Base-by-base conservation (phyloP, 2,113 vertebrate genomes). In the Halichoeres trimaculatus region DNA sequence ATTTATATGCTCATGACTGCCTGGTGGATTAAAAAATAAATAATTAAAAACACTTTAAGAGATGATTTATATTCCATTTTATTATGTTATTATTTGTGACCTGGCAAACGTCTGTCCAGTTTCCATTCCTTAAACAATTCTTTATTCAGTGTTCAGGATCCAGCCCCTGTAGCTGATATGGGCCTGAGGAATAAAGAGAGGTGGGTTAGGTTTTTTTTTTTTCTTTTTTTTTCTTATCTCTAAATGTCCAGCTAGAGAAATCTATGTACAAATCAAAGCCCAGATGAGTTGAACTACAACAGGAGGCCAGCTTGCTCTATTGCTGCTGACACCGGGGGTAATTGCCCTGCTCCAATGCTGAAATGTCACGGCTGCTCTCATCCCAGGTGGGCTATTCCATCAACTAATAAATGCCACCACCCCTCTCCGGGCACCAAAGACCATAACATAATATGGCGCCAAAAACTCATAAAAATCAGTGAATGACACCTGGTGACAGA, bases 351-450 rank as follows among this genome's bases (percentile, higher is more conserved):
- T 88, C 65, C 76, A 26, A 36, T 55, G 86, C 82, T 88, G 62
- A 89, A 91, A 92, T 90, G 90, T 91, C 91, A 91, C 57, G 76
- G 58, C 76, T 83, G 72, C 75, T 85, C 81, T 87, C 60, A 67
- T 90, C 88, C 89, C 87, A 88, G 82, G 89, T 90, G 91, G 75
- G 84, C 81, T 67, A 81, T 88, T 91, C 80, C 65, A 83, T 81
- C 88, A 83, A 52, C 85, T 75, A 89, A 91, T 91, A 91, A 91
- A 91, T 89, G 88, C 77, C 81, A 85, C 48, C 83, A 65, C 36
- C 80, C 72, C 81, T 80, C 56, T 80, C 79, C 41, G 73, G 36
- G 74, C 76, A 60, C 70, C 69, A 77, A 63, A 70, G 77, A 56
- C 64, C 74, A 13, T 78, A 67, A 73, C 61, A 56, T 87, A 76